Conservation (phyloP, 1,140 invertebrate genomes). For the Rhizoglyphus robini region DNA sequence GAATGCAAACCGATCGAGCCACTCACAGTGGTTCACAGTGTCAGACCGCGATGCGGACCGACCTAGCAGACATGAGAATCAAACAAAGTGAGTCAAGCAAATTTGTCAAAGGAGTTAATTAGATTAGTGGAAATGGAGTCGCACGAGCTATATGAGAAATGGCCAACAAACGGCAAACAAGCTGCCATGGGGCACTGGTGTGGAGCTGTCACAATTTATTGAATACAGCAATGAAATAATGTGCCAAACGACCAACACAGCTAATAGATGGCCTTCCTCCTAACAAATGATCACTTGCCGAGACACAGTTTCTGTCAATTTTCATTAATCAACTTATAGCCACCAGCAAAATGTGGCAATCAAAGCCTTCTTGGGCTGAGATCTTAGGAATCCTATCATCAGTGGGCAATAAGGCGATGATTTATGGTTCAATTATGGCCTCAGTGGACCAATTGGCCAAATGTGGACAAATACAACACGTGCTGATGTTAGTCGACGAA, state of each 20-base stretch:
- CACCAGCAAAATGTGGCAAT: not conserved
- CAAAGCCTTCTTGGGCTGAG: not conserved
- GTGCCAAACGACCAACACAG: not conserved
- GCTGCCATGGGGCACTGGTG: not conserved
- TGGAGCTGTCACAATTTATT: not conserved
- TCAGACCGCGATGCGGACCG: too few relatives aligned
- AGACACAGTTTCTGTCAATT: constrained; percentile 1
- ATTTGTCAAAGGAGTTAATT: constrained; percentile 14
- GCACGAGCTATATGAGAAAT: too few relatives aligned
- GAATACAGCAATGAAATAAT: not conserved
- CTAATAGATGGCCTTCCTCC: not conserved
- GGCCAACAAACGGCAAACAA: not conserved
- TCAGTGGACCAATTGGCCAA: not conserved
- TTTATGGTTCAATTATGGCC: constrained; percentile 6
- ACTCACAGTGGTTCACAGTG: not conserved
- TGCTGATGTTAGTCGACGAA: too few relatives aligned
- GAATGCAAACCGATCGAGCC: not conserved
- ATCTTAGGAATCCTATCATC: not conserved
- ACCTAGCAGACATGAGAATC: not conserved
- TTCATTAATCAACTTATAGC: constrained; percentile 7
- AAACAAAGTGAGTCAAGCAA: not conserved
- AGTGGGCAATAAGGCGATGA: constrained; percentile 1
- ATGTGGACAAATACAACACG: not conserved
- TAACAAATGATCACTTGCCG: constrained; percentile 9
- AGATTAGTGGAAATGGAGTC: not conserved